Percentiles rank a stretch among this genome's conserved stretches.
Evolutionary conservation across 1,140 invertebrate species (phyloP).

Genomic region (Drosophila punjabiensis): DNA sequence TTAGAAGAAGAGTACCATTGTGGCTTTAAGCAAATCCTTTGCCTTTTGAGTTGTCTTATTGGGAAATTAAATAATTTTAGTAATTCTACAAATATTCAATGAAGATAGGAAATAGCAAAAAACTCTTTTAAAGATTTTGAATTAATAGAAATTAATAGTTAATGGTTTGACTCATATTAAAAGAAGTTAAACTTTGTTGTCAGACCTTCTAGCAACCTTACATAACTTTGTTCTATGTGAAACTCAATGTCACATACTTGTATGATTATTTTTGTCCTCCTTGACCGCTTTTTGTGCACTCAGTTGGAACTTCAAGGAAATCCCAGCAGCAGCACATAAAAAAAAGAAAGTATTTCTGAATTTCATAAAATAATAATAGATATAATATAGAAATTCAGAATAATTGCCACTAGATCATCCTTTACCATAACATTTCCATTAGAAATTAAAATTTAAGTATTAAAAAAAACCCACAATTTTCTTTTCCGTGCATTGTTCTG

Average conservation of each 20-base stretch:
- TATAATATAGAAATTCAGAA: neutral
- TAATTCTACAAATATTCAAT: neutral
- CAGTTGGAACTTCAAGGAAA: conserved; percentile 45
- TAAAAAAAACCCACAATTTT: conserved; percentile 1
- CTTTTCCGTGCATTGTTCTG: conserved; percentile 27
- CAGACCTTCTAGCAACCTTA: neutral
- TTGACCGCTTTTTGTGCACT: conserved; percentile 38
- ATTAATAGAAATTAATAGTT: no score
- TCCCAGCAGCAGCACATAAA: neutral
- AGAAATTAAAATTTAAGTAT: neutral
- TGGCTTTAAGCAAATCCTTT: neutral
- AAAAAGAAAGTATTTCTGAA: neutral
- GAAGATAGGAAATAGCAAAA: neutral
- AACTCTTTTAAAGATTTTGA: neutral
- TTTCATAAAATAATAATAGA: neutral
- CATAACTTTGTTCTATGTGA: neutral
- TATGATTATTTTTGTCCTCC: neutral
- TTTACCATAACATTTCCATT: neutral
- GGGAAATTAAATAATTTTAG: neutral
- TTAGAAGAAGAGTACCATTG: neutral
- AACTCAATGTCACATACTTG: neutral
- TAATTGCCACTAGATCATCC: neutral
- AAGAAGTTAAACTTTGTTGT: neutral
- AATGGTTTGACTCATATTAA: neutral
- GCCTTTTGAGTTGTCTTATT: neutral